Evolutionary conservation across 2,888 invertebrate species (phyloP), one percentile per base, ranked within the genome.

Genomic region (Eupithecia inturbata): DNA sequence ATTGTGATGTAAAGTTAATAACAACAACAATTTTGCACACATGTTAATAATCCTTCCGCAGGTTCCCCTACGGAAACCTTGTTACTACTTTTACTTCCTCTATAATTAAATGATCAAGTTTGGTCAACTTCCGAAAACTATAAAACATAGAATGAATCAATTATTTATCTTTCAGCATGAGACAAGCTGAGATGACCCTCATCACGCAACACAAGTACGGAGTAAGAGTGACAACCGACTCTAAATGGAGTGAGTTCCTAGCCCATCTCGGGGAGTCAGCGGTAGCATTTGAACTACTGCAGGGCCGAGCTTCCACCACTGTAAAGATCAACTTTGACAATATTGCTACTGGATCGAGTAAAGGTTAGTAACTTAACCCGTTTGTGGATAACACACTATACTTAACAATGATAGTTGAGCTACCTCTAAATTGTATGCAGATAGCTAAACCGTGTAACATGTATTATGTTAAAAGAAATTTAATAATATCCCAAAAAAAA

Each of bases 121-220:
- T n/a, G n/a, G n/a, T n/a, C n/a, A n/a, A n/a, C n/a, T 26, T 14
- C 22, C 10, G 3, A 14, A 12, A 57, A 57, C 5, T 57, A 1
- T 57, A 57, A 57, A 26, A 26, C 31, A 31, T 31, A 31, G 3
- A 31, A 19, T 31, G 22, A 19, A 57, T 26, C 57, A 26, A 57
- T 62, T 62, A 31, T 33, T 22, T 22, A 19, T 53, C 33, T 53
- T 89, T 71, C 88, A 96, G 96, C 22, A 88, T 95, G 80, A 92
- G 96, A 64, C 94, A 95, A 78, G 89, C 91, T 69, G 96, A 96
- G 81, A 95, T 97, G 95, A 94, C 95, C 53, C 85, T 96, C 5
- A 95, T 96, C 89, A 96, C 96, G 0, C 95, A 96, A 85, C 96
- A 97, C 81, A 97, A 96, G 84, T 96, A 96, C 87, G 96, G 96